Conservation (phyloP, 2,888 invertebrate species). For the Hartigia nigra region DNA sequence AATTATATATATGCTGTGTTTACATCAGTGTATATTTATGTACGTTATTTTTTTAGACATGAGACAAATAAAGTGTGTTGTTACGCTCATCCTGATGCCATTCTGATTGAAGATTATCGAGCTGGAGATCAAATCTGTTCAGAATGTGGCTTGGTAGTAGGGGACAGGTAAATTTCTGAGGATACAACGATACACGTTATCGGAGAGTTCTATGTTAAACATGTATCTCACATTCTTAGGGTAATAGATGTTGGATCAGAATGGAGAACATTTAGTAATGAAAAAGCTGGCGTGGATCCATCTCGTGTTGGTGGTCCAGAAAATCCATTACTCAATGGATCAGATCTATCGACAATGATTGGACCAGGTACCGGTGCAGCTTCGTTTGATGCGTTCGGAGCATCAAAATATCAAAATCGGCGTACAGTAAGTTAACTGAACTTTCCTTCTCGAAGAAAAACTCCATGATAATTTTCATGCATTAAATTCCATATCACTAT, state of each 20-base stretch:
- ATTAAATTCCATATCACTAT: not conserved
- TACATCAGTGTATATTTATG: not conserved
- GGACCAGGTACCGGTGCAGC: conserved; percentile 79
- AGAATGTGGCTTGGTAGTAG: conserved; percentile 99
- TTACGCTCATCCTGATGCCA: conserved; percentile 94
- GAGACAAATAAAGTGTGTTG: conserved; percentile 87
- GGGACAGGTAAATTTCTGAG: conserved; percentile 81
- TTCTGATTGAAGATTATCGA: conserved; percentile 96
- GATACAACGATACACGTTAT: not conserved
- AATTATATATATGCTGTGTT: not conserved
- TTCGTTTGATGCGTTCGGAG: conserved; percentile 88
- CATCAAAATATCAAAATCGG: conserved; percentile 74
- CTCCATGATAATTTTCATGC: not conserved
- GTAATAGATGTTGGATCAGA: conserved; percentile 99
- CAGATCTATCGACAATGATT: conserved; percentile 97
- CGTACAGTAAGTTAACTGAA: conserved; percentile 67
- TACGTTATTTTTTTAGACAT: conserved; percentile 70
- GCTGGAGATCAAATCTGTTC: conserved; percentile 99
- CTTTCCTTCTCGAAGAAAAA: not conserved
- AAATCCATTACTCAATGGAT: conserved; percentile 94
- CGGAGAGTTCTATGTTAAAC: conserved; percentile 8
- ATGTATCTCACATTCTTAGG: conserved; percentile 67
- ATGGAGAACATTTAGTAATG: conserved; percentile 99
- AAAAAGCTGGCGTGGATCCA: conserved; percentile 95
- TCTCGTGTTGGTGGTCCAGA: conserved; percentile 99